Evolutionary conservation across 2,113 vertebrate species (phyloP).

Genomic region (Mustelus asterias): DNA sequence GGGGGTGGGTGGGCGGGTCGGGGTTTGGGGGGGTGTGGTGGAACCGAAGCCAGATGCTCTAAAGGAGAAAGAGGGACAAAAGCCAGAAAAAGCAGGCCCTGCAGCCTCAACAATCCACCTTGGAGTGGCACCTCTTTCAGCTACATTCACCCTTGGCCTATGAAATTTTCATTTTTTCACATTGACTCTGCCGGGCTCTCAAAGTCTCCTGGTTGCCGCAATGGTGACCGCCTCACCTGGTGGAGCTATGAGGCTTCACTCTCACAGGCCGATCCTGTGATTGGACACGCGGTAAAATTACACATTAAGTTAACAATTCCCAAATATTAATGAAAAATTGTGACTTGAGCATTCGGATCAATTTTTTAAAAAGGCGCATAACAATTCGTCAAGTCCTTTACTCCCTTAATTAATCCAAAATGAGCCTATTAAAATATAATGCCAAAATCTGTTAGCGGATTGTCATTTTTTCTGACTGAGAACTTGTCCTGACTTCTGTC

Average conservation of each 20-base stretch:
- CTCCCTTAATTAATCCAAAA: neutral
- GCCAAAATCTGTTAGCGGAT: neutral
- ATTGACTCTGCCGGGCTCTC: neutral
- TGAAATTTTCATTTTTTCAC: neutral
- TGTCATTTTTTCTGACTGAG: neutral
- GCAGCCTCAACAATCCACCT: no score
- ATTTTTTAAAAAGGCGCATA: neutral
- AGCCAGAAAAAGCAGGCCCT: no score
- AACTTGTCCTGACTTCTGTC: slow-evolving; percentile 6
- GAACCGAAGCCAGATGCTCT: neutral
- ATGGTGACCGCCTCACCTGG: neutral
- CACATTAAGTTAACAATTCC: neutral
- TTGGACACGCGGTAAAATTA: neutral
- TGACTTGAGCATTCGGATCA: neutral
- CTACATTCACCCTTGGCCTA: no score
- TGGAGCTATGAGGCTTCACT: neutral
- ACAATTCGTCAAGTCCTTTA: neutral
- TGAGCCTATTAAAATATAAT: neutral
- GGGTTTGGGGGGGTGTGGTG: no score
- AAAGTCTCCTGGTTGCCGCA: neutral
- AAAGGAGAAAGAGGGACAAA: neutral
- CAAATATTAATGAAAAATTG: neutral
- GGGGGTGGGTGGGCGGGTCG: no score
- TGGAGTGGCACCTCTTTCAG: no score
- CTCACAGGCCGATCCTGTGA: neutral